Evolutionary conservation across 2,113 vertebrate species (phyloP).

Genomic region (Lutjanus erythropterus): DNA sequence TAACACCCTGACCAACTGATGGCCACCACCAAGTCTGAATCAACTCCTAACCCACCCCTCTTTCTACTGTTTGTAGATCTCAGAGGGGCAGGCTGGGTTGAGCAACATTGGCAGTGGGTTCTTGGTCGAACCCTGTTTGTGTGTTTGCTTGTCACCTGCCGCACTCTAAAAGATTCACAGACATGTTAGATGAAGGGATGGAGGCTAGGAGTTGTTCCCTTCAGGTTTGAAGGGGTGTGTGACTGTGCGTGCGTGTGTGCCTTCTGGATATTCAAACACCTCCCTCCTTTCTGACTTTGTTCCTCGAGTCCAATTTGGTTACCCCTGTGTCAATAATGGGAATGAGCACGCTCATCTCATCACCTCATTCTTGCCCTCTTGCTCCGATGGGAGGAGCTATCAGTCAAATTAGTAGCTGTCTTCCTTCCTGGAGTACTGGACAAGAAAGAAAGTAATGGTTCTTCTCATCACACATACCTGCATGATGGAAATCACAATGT

Average conservation of each 20-base stretch:
- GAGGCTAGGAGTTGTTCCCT: constrained; percentile 64
- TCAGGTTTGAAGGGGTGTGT: constrained; percentile 56
- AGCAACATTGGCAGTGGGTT: constrained; percentile 34
- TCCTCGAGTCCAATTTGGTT: constrained; percentile 33
- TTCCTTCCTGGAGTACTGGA: constrained; percentile 42
- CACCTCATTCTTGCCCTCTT: constrained; percentile 58
- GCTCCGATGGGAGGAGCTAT: constrained; percentile 53
- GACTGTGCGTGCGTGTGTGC: constrained; percentile 38
- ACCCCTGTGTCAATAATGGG: constrained; percentile 30
- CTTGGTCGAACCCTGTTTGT: constrained; percentile 10
- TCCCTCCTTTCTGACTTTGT: constrained; percentile 43
- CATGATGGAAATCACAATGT: constrained; percentile 56
- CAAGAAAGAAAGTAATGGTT: constrained; percentile 33
- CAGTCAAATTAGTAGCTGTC: constrained; percentile 24
- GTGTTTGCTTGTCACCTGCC: constrained; percentile 27
- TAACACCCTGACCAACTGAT: constrained; percentile 53
- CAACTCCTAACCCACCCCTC: constrained; percentile 51
- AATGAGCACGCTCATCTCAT: constrained; percentile 70
- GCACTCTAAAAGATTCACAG: constrained; percentile 56
- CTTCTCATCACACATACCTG: constrained; percentile 61
- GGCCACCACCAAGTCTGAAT: constrained; percentile 56
- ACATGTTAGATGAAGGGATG: constrained; percentile 35
- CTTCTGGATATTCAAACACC: constrained; percentile 33
- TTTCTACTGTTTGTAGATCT: constrained; percentile 51
- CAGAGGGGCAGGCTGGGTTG: constrained; percentile 19